Evolutionary conservation across 2,888 invertebrate species (phyloP).

Genomic region (Caradrina clavipalpis): DNA sequence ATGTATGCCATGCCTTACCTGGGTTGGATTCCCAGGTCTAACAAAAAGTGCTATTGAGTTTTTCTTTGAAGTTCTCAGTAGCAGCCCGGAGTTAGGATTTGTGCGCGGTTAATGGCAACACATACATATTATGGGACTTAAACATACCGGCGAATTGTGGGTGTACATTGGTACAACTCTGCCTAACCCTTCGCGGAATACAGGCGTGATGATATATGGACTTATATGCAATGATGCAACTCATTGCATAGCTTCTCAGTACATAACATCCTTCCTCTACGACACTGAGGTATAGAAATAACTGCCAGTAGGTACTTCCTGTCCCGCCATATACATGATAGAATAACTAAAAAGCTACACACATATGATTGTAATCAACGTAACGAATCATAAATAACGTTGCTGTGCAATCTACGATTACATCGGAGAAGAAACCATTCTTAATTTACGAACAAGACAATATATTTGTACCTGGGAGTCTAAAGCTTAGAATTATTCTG

Average conservation of each 20-base stretch:
- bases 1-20: no score
- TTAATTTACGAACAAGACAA: conserved; percentile 26
- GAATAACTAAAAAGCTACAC: conserved; percentile 38
- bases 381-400: conserved; percentile 58
- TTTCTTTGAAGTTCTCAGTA: no score
- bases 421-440: conserved; percentile 26
- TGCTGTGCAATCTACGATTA: conserved; percentile 53
- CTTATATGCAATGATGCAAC: neutral
- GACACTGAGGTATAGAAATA: conserved; percentile 53
- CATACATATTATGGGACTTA: no score
- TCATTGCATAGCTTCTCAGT: conserved; percentile 8
- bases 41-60: no score
- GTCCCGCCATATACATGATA: conserved; percentile 44
- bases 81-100: no score
- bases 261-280: conserved; percentile 52
- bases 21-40: no score
- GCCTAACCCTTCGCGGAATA: no score
- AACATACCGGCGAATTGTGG: no score
- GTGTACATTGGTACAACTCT: no score
- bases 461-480: conserved; percentile 3
- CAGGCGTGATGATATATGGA: no score
- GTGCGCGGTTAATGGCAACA: no score
- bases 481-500: conserved; percentile 14
- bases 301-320: conserved; percentile 36
- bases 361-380: conserved; percentile 41